Percentiles rank a stretch among this genome's conserved stretches.
phyloP scores from a whole-genome alignment of 2,888 invertebrate genomes.

The Harpalus rufipes region DNA sequence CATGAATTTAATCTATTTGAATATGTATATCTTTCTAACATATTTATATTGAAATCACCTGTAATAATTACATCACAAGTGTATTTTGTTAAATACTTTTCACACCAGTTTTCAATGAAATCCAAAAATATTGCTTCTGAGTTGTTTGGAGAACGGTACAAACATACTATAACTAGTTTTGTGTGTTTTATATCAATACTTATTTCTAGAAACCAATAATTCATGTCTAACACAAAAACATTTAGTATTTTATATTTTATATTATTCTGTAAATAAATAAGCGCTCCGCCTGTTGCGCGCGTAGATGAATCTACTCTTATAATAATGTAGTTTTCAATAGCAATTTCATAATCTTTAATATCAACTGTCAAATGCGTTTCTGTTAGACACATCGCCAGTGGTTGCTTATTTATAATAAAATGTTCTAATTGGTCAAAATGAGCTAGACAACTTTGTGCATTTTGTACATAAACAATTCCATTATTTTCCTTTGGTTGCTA shows the following conservation, averaged over 20 bases:
- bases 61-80: not conserved
- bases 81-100: constrained; percentile 12
- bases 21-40: not conserved
- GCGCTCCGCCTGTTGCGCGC: not conserved
- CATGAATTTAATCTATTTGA: not conserved
- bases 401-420: constrained; percentile 1
- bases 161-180: constrained; percentile 11
- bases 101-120: constrained; percentile 39
- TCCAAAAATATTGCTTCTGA: constrained; percentile 28
- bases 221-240: constrained; percentile 13
- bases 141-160: constrained; percentile 14
- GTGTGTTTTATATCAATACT: constrained; percentile 14
- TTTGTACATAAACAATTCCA: constrained; percentile 31
- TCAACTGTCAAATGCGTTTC: constrained; percentile 16
- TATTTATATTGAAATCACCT: constrained; percentile 4
- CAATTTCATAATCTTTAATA: constrained; percentile 21
- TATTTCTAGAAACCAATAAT: constrained; percentile 28
- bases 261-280: constrained; percentile 1
- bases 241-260: constrained; percentile 24
- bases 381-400: constrained; percentile 22
- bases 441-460: constrained; percentile 25
- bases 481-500: constrained; percentile 28
- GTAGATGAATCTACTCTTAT: constrained; percentile 15
- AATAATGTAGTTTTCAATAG: constrained; percentile 26
- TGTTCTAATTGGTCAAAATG: constrained; percentile 25